Evolutionary conservation across 2,888 invertebrate species (phyloP).

Genomic region (Fragum sueziense): DNA sequence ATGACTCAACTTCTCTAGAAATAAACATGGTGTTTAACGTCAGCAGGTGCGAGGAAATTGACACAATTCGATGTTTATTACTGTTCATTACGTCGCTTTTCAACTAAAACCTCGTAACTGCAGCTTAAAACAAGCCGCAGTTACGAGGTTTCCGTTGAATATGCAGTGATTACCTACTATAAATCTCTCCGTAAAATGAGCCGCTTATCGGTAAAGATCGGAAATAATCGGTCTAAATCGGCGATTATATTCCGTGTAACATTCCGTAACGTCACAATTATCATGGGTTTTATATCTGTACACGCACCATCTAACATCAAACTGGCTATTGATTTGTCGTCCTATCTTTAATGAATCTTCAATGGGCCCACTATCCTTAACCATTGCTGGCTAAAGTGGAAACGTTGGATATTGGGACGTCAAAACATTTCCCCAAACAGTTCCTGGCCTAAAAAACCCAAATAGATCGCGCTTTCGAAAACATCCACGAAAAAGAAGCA

Average conservation of each 20-base stretch:
- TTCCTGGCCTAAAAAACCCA: no score
- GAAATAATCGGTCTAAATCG: constrained; percentile 22
- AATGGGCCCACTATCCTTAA: background rate
- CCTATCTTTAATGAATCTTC: constrained; percentile 12
- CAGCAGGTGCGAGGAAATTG: constrained; percentile 1
- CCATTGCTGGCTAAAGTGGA: no score
- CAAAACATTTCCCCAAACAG: no score
- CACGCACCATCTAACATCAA: constrained; percentile 23
- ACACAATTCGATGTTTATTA: constrained; percentile 2
- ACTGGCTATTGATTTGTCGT: constrained; percentile 11
- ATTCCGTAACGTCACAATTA: constrained; percentile 22
- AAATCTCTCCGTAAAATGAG: constrained; percentile 18
- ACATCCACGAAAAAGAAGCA: no score
- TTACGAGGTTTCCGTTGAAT: no score
- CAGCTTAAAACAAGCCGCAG: no score
- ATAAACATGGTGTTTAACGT: constrained; percentile 17
- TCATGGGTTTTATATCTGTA: constrained; percentile 10
- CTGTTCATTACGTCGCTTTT: background rate
- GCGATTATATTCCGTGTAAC: constrained; percentile 25
- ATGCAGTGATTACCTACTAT: constrained; percentile 13
- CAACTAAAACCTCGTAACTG: no score
- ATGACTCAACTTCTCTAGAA: constrained; percentile 15
- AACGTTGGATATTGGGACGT: no score
- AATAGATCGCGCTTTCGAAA: no score
- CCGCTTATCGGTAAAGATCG: constrained; percentile 22